A percentile compares a stretch with the other conserved stretches of the same genome.
Evolutionary conservation across 2,888 invertebrate species (phyloP).

Genomic region (Drosophila colorata): DNA sequence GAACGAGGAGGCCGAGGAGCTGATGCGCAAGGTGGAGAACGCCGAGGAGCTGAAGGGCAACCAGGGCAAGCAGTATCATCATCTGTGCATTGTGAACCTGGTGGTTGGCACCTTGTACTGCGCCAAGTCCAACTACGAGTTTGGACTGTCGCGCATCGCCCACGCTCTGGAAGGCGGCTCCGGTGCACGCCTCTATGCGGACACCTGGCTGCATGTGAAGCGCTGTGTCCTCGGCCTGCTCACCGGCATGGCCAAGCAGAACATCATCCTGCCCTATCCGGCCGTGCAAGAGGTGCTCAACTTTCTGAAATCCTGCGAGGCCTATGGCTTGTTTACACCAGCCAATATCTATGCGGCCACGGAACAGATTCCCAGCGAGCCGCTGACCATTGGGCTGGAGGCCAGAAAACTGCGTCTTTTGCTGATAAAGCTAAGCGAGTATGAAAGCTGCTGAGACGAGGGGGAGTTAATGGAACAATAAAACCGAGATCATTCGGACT

Average conservation of each 20-base stretch:
- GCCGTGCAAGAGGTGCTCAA: slow-evolving; percentile 93
- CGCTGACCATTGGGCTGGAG: slow-evolving; percentile 84
- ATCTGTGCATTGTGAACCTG: slow-evolving; percentile 98
- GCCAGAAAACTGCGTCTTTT: slow-evolving; percentile 83
- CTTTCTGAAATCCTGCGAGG: slow-evolving; percentile 94
- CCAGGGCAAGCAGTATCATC: slow-evolving; percentile 95
- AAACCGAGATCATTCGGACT: no score
- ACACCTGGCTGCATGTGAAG: slow-evolving; percentile 99
- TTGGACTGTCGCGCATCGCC: slow-evolving; percentile 98
- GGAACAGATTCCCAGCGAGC: slow-evolving; percentile 82
- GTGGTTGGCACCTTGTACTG: slow-evolving; percentile 99
- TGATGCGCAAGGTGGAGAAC: slow-evolving; percentile 99
- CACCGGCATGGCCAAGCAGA: slow-evolving; percentile 94
- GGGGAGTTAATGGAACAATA: not conserved
- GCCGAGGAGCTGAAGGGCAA: slow-evolving; percentile 97
- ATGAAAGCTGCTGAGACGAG: slow-evolving; percentile 69
- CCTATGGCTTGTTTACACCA: slow-evolving; percentile 83
- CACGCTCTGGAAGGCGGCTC: slow-evolving; percentile 91
- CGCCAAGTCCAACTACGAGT: slow-evolving; percentile 99
- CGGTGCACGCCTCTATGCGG: slow-evolving; percentile 93
- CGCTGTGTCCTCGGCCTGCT: slow-evolving; percentile 95
- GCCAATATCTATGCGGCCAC: slow-evolving; percentile 82
- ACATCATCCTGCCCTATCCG: slow-evolving; percentile 92
- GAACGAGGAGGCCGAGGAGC: slow-evolving; percentile 99
- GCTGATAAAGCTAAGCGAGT: slow-evolving; percentile 84